Evolutionary conservation across 2,888 invertebrate genomes (phyloP).

Genomic region (Lobophora halterata): DNA sequence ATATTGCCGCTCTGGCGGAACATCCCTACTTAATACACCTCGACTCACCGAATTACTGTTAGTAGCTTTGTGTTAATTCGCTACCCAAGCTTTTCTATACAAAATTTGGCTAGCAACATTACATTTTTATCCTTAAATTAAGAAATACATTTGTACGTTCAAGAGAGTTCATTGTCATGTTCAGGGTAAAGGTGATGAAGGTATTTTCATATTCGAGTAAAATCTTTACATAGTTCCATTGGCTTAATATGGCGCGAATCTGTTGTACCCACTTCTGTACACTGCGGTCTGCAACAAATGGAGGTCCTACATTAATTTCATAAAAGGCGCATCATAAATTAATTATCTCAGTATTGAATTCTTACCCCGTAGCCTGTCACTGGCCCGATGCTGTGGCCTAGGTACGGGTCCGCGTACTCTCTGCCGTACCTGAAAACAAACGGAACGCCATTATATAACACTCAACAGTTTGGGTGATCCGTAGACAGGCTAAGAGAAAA

Average conservation of each 20-base stretch:
- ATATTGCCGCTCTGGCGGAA: slow-evolving; percentile 1
- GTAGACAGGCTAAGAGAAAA: too few relatives aligned
- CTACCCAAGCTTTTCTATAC: slow-evolving; percentile 63
- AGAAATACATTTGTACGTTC: slow-evolving; percentile 76
- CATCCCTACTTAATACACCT: slow-evolving; percentile 18
- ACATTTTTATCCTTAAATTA: slow-evolving; percentile 66
- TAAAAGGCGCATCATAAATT: neutral
- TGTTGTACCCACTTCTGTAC: slow-evolving; percentile 96
- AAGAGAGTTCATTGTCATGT: slow-evolving; percentile 81
- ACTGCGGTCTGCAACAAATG: slow-evolving; percentile 88
- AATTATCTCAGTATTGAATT: slow-evolving; percentile 23
- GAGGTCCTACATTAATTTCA: slow-evolving; percentile 7
- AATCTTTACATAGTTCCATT: slow-evolving; percentile 64
- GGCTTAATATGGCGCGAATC: slow-evolving; percentile 94
- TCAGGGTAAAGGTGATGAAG: slow-evolving; percentile 65
- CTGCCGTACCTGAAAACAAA: slow-evolving; percentile 87
- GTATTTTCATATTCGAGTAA: slow-evolving; percentile 73
- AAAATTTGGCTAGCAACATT: slow-evolving; percentile 72
- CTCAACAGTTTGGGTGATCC: too few relatives aligned
- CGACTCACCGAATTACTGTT: slow-evolving; percentile 34
- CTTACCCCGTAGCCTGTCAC: slow-evolving; percentile 98
- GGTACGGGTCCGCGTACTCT: slow-evolving; percentile 95
- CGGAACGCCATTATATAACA: slow-evolving; percentile 6
- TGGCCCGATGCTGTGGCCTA: slow-evolving; percentile 97
- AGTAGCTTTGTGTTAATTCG: slow-evolving; percentile 41